These are phyloP conservation scores for Sanderia malayensis DNA, from an alignment of 30 jellyfish, hydroid and myxozoan genomes.

Conservation along the genomic window DNA sequence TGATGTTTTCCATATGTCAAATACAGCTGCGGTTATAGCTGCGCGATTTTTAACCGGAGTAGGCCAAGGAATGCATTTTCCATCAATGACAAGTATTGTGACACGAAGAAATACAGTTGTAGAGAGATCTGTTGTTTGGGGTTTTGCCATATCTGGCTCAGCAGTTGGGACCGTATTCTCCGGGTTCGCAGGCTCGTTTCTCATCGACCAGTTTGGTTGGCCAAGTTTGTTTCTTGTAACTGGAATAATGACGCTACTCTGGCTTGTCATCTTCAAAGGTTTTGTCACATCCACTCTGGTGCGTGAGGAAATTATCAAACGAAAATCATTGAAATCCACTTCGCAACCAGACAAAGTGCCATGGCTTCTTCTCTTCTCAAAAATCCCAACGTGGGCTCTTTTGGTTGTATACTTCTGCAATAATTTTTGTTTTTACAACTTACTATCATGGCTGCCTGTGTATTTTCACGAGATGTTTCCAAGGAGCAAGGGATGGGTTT, in stretches of 20 bases:
- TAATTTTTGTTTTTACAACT: slow-evolving; percentile 76
- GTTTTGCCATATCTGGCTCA: slow-evolving; percentile 89
- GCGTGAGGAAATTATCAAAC: slow-evolving; percentile 8
- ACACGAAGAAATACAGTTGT: slow-evolving; percentile 71
- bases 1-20: slow-evolving; percentile 45
- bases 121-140: slow-evolving; percentile 83
- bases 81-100: slow-evolving; percentile 76
- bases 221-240: slow-evolving; percentile 69
- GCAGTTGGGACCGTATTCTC: slow-evolving; percentile 89
- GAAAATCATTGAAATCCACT: slow-evolving; percentile 13
- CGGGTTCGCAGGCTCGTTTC: slow-evolving; percentile 92
- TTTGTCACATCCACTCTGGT: slow-evolving; percentile 1
- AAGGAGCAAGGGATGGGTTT: slow-evolving; percentile 98
- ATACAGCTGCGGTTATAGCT: slow-evolving; percentile 71
- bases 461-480: slow-evolving; percentile 98
- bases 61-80: slow-evolving; percentile 98
- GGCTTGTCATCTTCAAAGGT: slow-evolving; percentile 60
- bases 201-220: slow-evolving; percentile 89
- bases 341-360: slow-evolving; percentile 71
- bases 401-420: slow-evolving; percentile 83
- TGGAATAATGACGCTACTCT: slow-evolving; percentile 63
- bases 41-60: slow-evolving; percentile 96
- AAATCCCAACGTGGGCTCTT: slow-evolving; percentile 88
- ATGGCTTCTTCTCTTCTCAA: slow-evolving; percentile 67
- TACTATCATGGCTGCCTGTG: slow-evolving; percentile 98